Evolutionary conservation across 2,797 vertebrate genomes (phyloP), one percentile per base, ranked within the genome.

Genomic region (Gallinago nigripennis): DNA sequence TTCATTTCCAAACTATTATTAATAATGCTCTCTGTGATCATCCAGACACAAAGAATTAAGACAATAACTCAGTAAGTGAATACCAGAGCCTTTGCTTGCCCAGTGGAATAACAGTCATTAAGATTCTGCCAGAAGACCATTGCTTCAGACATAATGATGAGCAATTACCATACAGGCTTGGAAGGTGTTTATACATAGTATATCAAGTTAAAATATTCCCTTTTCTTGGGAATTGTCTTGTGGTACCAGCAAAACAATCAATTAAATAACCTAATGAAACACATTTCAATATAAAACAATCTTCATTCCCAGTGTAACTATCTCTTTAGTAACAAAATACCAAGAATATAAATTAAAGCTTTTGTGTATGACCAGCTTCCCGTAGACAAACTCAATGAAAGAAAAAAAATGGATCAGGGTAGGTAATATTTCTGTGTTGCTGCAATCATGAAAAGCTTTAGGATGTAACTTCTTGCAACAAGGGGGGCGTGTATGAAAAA

Each of bases 1-100:
- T 95, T 90, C 64, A 56, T 88, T 88, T 77, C 84, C 46, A 88
- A 78, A 95, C 78, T 95, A 78, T 93, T 96, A 95, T 95, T 97
- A 94, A 96, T 93, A 81, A 80, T 19, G 45, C 94, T 96, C 54
- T 86, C 86, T 80, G 69, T 92, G 77, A 94, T 91, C 54, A 92
- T 56, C 76, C 82, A 91, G 93, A 80, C 50, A 90, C 64, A 94
- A 91, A 91, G 78, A 97, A 95, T 96, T 64, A 85, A 89, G 75
- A 84, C 46, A 78, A 58, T 91, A 88, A 78, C 33, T 95, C 87
- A 95, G 45, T 86, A 87, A 88, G 48, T 60, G 76, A 91, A 73
- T 78, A 94, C 37, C 64, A 79, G 72, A 87, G 81, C 68, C 66
- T 84, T 66, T 37, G 45, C 31, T 94, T 80, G 35, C 78, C 79